Evolutionary conservation across 2,797 vertebrate species (phyloP).

Genomic region (Harpagifer antarcticus): DNA sequence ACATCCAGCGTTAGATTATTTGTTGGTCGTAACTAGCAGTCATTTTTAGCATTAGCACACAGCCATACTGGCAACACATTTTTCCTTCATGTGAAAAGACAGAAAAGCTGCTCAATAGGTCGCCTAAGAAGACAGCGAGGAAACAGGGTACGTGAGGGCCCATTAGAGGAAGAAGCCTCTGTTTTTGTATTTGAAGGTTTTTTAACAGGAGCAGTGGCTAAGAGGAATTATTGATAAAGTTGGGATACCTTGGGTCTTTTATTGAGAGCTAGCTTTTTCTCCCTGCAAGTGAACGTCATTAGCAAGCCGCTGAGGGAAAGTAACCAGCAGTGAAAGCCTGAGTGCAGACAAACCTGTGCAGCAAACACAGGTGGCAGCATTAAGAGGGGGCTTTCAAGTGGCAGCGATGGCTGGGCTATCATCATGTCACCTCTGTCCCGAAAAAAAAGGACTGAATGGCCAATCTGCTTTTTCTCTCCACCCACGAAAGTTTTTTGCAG

Average conservation of each 20-base stretch:
- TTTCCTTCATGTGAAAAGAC: constrained; percentile 32
- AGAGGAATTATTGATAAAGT: constrained; percentile 55
- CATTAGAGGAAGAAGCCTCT: constrained; percentile 50
- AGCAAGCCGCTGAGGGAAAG: constrained; percentile 58
- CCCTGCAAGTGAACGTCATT: constrained; percentile 64
- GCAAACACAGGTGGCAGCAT: constrained; percentile 71
- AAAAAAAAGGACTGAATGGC: constrained; percentile 55
- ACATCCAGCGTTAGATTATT: constrained; percentile 17
- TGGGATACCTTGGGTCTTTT: constrained; percentile 44
- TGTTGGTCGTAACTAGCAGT: constrained; percentile 21
- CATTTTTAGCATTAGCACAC: constrained; percentile 34
- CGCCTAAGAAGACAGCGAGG: constrained; percentile 5
- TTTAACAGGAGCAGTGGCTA: constrained; percentile 38
- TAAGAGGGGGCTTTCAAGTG: constrained; percentile 71
- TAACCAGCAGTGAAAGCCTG: constrained; percentile 61
- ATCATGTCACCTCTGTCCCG: constrained; percentile 65
- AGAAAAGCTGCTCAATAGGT: constrained; percentile 25
- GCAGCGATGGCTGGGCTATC: constrained; percentile 60
- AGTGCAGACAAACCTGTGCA: constrained; percentile 53
- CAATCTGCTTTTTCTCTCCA: constrained; percentile 66
- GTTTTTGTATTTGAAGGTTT: constrained; percentile 25
- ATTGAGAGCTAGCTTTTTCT: constrained; percentile 39
- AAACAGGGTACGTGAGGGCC: constrained; percentile 25
- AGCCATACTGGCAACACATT: constrained; percentile 18
- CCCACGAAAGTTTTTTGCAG: constrained; percentile 71